Evolutionary conservation across 1,140 invertebrate species (phyloP), one percentile per base, ranked within the genome.

Genomic region (Saxidomus purpurata): DNA sequence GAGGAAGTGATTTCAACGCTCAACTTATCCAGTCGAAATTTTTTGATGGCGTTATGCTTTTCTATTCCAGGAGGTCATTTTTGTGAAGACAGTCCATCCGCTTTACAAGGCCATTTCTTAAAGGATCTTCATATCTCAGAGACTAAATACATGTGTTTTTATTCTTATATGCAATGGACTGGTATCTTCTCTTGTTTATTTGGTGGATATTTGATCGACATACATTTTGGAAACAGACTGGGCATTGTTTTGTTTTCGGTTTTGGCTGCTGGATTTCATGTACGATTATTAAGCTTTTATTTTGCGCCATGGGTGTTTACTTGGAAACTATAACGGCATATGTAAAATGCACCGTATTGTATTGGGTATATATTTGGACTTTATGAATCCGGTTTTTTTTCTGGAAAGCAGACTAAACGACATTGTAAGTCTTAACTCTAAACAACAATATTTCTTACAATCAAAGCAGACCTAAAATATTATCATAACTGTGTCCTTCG

Each of bases 81-180:
- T 36, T 76, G 69, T 40, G 19, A 11, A 0, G 71, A 76, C 22
- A 77, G 31, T 49, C 69, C 84, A 17, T 40, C 84, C 25, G 84
- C 67, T 25, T 31, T 87, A 47, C 84, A 87, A 47, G 25, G 61
- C n/a, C 84, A 87, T 40, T 36, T 87, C 0, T 28, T 87, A 11
- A 28, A 61, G 17, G 84, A 87, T 28, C 43, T 87, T 1, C 43
- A 77, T 38, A 76, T 87, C 13, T 87, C 84, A 38, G 31, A 77
- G 49, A 87, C 84, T 17, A 49, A 87, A 61, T 87, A 77, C 25
- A 87, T 87, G 84, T 15, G 43, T 36, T 77, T 87, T 28, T 87
- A 87, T 43, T 87, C 84, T 11, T 40, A 63, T 28, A 28, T 71
- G n/a, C 63, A 61, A 28, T 87, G 84, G 84, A 36, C 84, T 19